phyloP scores from a whole-genome alignment of 2,797 vertebrate species.

The Spea hammondii region DNA sequence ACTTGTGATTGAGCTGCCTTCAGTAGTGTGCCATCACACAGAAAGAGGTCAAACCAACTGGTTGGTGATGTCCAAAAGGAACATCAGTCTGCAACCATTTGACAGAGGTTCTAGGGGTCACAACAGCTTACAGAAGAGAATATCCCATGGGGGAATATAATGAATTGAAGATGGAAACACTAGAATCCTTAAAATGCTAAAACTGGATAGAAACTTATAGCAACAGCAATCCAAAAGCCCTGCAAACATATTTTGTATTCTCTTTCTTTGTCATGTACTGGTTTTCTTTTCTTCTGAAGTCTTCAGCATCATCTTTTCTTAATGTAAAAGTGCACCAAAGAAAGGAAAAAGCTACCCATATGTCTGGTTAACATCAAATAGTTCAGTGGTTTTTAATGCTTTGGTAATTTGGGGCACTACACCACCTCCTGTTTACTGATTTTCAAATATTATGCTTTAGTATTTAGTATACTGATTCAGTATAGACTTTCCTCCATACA shows the following conservation, averaged over 20 bases:
- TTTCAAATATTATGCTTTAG: too few species aligned
- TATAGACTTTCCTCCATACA: too few species aligned
- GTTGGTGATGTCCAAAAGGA: conserved; percentile 42
- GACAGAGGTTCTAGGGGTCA: conserved; percentile 49
- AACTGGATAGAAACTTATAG: conserved; percentile 12
- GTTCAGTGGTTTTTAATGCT: too few species aligned
- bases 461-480: too few species aligned
- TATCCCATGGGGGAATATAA: conserved; percentile 43
- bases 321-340: too few species aligned
- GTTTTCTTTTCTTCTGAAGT: too few species aligned
- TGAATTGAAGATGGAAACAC: conserved; percentile 41
- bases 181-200: conserved; percentile 37
- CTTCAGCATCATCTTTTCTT: too few species aligned
- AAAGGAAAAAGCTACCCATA: too few species aligned
- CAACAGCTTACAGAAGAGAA: conserved; percentile 38
- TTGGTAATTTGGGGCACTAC: too few species aligned
- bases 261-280: too few species aligned
- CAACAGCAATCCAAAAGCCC: conserved; percentile 8
- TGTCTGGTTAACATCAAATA: too few species aligned
- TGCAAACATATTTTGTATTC: conserved; percentile 2
- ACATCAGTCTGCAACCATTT: conserved; percentile 47
- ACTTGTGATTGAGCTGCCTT: conserved; percentile 12
- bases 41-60: conserved; percentile 41
- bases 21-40: conserved; percentile 17
- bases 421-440: too few species aligned